phyloP scores from a whole-genome alignment of 2,888 invertebrate genomes.

The Dolichomitus sp. region DNA sequence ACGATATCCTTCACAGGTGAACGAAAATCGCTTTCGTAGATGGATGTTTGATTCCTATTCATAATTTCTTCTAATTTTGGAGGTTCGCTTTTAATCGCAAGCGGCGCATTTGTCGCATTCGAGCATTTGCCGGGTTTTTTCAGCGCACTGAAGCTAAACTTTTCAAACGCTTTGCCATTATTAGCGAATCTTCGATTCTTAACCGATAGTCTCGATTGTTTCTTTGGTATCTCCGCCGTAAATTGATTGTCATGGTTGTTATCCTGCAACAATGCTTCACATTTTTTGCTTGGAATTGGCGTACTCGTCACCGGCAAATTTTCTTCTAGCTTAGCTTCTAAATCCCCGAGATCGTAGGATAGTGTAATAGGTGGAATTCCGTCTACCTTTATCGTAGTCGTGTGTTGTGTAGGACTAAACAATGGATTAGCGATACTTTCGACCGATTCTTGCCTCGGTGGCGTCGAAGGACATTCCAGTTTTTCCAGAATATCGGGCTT shows the following conservation, averaged over 20 bases:
- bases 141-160: conserved; percentile 62
- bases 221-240: conserved; percentile 22
- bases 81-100: background rate
- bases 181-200: conserved; percentile 41
- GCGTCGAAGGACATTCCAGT: background rate
- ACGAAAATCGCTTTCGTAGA: background rate
- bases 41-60: background rate
- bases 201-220: conserved; percentile 10
- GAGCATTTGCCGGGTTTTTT: conserved; percentile 30
- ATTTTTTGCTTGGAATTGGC: conserved; percentile 12
- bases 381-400: conserved; percentile 53
- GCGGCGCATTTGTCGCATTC: background rate
- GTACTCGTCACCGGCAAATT: background rate
- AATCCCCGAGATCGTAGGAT: conserved; percentile 56
- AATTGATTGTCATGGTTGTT: background rate
- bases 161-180: conserved; percentile 48
- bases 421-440: conserved; percentile 7
- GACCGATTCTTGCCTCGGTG: background rate
- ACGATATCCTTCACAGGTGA: background rate
- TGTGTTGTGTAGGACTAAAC: conserved; percentile 19
- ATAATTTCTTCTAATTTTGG: conserved; percentile 23
- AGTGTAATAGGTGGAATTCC: conserved; percentile 59
- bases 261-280: background rate
- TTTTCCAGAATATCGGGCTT: background rate
- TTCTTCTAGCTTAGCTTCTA: background rate